A percentile compares a stretch with the other conserved stretches of the same genome.
Conservation (phyloP, 2,888 invertebrate genomes). For the Morpho achilles region DNA sequence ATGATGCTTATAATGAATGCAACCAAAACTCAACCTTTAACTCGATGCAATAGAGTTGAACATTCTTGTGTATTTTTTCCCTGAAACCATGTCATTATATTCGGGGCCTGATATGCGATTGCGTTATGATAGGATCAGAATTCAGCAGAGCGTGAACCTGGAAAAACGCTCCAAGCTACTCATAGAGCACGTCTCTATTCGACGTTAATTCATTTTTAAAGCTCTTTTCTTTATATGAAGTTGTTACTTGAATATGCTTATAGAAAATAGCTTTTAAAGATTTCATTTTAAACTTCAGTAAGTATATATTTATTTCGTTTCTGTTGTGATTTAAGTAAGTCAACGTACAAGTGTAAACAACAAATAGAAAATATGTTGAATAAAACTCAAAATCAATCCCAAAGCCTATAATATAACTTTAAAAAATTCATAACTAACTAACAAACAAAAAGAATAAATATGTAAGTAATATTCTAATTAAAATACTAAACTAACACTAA, state of each 20-base stretch:
- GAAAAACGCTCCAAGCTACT: conserved; percentile 33
- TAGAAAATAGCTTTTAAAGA: too few relatives aligned
- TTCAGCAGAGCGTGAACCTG: conserved; percentile 58
- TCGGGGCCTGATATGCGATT: conserved; percentile 59
- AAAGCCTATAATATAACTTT: too few relatives aligned
- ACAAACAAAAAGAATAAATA: too few relatives aligned
- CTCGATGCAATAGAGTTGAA: conserved; percentile 39
- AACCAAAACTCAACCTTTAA: conserved; percentile 22
- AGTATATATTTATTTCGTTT: too few relatives aligned
- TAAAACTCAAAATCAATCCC: too few relatives aligned
- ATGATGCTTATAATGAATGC: conserved; percentile 32
- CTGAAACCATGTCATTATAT: conserved; percentile 44
- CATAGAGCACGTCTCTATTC: conserved; percentile 43
- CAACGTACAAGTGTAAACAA: too few relatives aligned
- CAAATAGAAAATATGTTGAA: too few relatives aligned
- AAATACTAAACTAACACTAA: too few relatives aligned
- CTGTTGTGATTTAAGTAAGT: too few relatives aligned
- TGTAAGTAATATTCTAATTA: too few relatives aligned
- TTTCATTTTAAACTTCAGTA: too few relatives aligned
- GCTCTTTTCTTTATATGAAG: neutral
- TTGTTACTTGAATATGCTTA: neutral
- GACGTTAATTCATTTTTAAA: conserved; percentile 50
- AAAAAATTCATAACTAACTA: too few relatives aligned
- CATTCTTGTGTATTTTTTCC: conserved; percentile 15
- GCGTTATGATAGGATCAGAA: conserved; percentile 78